Conservation (phyloP, 2,888 invertebrate genomes). For the Lottia gigantea region DNA sequence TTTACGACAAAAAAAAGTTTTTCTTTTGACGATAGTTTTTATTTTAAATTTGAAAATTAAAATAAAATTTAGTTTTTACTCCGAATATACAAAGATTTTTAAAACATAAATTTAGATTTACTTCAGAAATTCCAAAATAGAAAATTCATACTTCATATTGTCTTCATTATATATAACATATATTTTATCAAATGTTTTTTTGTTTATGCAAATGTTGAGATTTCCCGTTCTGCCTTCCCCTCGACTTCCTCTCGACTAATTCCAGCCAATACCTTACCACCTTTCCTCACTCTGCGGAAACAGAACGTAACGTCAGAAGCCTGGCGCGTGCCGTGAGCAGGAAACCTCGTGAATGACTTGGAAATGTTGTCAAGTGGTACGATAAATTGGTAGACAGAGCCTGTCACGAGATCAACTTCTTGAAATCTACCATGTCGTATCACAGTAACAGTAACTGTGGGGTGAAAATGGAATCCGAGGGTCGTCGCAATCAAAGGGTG, state of each 20-base stretch:
- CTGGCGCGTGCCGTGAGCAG: constrained; percentile 16
- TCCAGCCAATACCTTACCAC: background rate
- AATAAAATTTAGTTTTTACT: no score
- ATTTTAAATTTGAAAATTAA: no score
- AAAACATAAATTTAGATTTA: no score
- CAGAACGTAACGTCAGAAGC: constrained; percentile 8
- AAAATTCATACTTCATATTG: background rate
- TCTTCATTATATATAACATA: background rate
- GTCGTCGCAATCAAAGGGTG: constrained; percentile 12
- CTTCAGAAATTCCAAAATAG: no score
- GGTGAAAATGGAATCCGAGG: constrained; percentile 28
- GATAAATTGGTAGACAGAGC: background rate
- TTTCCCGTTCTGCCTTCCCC: background rate
- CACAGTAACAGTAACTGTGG: constrained; percentile 20
- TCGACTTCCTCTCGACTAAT: background rate
- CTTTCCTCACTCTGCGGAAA: background rate
- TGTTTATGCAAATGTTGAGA: constrained; percentile 1
- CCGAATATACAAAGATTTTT: no score
- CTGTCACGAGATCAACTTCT: background rate
- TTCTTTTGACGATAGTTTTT: no score
- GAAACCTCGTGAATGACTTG: constrained; percentile 15
- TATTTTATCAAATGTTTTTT: constrained; percentile 1
- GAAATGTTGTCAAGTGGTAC: constrained; percentile 15
- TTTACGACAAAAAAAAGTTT: no score
- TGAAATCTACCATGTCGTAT: constrained; percentile 9